Evolutionary conservation across 2,113 vertebrate species (phyloP).

Genomic region (Aegotheles bennettii): DNA sequence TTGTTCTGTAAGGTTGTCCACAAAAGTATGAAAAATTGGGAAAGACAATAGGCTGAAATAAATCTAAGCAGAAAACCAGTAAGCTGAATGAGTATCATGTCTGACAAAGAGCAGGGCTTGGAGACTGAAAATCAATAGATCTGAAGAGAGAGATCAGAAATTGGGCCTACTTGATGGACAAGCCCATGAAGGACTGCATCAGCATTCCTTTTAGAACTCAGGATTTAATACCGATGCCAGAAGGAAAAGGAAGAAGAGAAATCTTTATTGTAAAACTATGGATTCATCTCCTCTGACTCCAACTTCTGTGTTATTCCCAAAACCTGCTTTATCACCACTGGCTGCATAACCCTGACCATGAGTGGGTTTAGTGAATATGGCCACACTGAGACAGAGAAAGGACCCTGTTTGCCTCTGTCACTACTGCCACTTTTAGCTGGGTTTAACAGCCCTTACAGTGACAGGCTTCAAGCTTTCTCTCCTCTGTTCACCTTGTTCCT

Average conservation of each 20-base stretch:
- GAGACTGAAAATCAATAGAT: background rate
- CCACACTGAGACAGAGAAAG: background rate
- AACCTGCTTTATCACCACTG: background rate
- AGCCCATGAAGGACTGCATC: background rate
- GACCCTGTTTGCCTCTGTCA: no score
- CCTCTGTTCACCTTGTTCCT: background rate
- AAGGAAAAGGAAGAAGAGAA: background rate
- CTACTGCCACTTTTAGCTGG: background rate
- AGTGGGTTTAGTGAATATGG: fast-evolving
- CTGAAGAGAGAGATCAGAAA: background rate
- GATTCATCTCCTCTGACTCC: background rate
- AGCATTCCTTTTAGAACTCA: background rate
- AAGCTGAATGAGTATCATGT: background rate
- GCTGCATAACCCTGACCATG: background rate
- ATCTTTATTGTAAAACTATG: background rate
- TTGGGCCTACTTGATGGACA: background rate
- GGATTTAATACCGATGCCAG: background rate
- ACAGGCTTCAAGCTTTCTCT: background rate
- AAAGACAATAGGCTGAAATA: background rate
- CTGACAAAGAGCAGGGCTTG: background rate
- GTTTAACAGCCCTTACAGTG: background rate
- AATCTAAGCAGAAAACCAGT: background rate
- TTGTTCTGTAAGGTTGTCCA: background rate
- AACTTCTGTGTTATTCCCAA: background rate
- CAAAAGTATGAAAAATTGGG: background rate